Conservation (phyloP, 2,888 invertebrate genomes). For the Entomobrya proxima region DNA sequence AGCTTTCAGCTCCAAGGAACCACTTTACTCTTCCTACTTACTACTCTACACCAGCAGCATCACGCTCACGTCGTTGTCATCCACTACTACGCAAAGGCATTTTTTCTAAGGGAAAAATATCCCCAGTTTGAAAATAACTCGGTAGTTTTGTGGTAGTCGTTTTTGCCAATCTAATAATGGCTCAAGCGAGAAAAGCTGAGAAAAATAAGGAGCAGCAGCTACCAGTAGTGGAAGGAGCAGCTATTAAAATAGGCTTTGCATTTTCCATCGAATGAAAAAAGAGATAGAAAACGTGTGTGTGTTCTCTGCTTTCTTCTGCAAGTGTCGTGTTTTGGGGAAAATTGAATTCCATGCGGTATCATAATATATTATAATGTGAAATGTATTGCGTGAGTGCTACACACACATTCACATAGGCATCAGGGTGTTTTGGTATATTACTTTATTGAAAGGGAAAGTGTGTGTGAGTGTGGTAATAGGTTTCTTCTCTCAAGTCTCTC, state of each 20-base stretch:
- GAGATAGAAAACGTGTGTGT: not conserved
- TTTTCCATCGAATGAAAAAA: not conserved
- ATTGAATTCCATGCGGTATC: slow-evolving; percentile 57
- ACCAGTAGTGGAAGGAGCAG: not conserved
- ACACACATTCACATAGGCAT: not conserved
- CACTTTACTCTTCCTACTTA: no score
- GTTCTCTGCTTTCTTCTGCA: no score
- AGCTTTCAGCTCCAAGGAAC: not conserved
- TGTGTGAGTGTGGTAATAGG: slow-evolving; percentile 4
- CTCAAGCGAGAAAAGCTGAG: not conserved
- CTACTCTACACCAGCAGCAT: not conserved
- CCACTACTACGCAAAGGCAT: not conserved
- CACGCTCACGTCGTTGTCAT: no score
- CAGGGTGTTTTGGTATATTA: not conserved
- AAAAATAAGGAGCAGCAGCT: not conserved
- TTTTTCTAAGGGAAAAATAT: not conserved
- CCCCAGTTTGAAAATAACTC: not conserved
- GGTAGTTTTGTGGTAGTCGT: not conserved
- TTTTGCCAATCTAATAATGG: not conserved
- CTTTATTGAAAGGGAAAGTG: not conserved
- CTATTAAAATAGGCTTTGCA: slow-evolving; percentile 51
- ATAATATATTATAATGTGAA: slow-evolving; percentile 53
- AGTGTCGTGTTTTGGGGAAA: slow-evolving; percentile 44
- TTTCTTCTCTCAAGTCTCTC: not conserved
- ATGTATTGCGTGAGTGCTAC: not conserved